A percentile compares a stretch with the other conserved stretches of the same genome.
phyloP scores from a whole-genome alignment of 2,888 invertebrate species.

The Agrochola macilenta region DNA sequence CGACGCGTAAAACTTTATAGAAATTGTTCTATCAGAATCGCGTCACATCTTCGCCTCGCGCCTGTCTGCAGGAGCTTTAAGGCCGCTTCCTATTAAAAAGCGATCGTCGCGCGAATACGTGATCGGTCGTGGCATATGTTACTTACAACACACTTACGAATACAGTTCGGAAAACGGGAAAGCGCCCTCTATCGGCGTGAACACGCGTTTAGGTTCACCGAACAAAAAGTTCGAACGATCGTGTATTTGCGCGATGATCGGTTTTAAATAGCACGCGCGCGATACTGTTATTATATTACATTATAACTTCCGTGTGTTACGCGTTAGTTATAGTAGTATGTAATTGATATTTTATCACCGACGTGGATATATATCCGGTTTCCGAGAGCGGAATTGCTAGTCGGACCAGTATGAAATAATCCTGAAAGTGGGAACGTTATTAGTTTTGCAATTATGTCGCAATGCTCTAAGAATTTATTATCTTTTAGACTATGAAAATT shows the following conservation, averaged over 20 bases:
- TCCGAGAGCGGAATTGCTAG: too few species aligned
- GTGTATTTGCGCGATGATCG: too few species aligned
- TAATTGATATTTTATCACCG: conserved; percentile 9
- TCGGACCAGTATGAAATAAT: neutral
- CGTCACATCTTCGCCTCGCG: neutral
- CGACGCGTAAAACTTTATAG: neutral
- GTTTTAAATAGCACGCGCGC: neutral
- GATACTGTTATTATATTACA: conserved; percentile 9
- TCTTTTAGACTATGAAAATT: neutral
- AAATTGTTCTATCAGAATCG: neutral
- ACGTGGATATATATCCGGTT: neutral
- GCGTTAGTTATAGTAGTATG: conserved; percentile 4
- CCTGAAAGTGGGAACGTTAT: neutral
- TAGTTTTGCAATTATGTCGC: neutral
- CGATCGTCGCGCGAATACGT: too few species aligned
- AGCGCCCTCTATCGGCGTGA: too few species aligned
- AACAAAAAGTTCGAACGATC: too few species aligned
- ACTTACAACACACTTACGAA: too few species aligned
- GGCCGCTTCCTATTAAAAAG: too few species aligned
- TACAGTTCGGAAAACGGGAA: too few species aligned
- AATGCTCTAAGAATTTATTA: neutral
- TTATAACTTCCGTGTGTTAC: conserved; percentile 13
- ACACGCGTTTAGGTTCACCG: too few species aligned
- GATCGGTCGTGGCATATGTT: too few species aligned
- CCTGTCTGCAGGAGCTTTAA: neutral